A percentile compares a stretch with the other conserved stretches of the same genome.
Evolutionary conservation across 1,140 invertebrate genomes (phyloP).

Genomic region (Plodia interpunctella): DNA sequence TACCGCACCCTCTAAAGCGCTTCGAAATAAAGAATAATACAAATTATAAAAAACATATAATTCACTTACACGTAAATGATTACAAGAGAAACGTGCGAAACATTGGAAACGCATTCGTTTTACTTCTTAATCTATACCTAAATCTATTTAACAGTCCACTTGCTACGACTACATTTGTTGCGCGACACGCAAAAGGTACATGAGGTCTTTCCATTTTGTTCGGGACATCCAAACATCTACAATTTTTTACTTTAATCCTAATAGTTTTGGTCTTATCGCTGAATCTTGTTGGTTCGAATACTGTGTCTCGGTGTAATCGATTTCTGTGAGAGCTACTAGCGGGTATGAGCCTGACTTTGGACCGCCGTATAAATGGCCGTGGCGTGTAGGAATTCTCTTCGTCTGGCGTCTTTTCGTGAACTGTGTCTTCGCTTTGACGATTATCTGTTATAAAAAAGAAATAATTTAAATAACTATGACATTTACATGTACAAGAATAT

Average conservation of each 20-base stretch:
- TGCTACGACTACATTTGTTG: slow-evolving; percentile 31
- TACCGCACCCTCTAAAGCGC: no score
- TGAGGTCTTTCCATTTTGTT: slow-evolving; percentile 17
- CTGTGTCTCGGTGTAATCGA: slow-evolving; percentile 31
- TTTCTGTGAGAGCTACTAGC: slow-evolving; percentile 16
- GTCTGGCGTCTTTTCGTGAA: slow-evolving; percentile 34
- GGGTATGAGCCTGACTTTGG: slow-evolving; percentile 42
- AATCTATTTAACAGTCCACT: slow-evolving; percentile 57
- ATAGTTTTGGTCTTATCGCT: slow-evolving; percentile 30
- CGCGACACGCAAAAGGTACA: slow-evolving; percentile 17
- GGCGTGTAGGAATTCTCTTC: slow-evolving; percentile 47
- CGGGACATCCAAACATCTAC: slow-evolving; percentile 38
- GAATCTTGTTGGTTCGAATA: slow-evolving; percentile 48
- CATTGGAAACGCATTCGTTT: slow-evolving; percentile 49
- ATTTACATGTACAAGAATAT: background rate
- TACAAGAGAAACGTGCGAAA: slow-evolving; percentile 58
- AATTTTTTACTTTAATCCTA: slow-evolving; percentile 52
- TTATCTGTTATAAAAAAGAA: slow-evolving; percentile 34
- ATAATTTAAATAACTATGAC: background rate
- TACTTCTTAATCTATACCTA: slow-evolving; percentile 51
- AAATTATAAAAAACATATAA: slow-evolving; percentile 24
- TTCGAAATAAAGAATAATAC: background rate
- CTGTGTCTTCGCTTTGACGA: slow-evolving; percentile 17
- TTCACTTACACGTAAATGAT: slow-evolving; percentile 28
- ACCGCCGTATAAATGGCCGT: slow-evolving; percentile 34